Evolutionary conservation across 1,140 invertebrate species (phyloP), one percentile per base, ranked within the genome.

Genomic region (Psix sp.): DNA sequence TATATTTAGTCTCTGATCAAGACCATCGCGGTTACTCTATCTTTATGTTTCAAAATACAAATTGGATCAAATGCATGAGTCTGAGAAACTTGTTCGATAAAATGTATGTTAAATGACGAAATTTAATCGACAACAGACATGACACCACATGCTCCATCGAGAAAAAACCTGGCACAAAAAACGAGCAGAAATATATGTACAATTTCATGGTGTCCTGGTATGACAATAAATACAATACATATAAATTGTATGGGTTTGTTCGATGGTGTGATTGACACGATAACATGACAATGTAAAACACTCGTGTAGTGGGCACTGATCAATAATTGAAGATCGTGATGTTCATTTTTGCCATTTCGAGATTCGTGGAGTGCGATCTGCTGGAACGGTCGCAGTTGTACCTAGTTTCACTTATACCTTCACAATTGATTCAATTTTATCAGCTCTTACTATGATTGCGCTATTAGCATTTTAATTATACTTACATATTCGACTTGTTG

Each of bases 321-420:
- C 45, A 51, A 45, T 10, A 20, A n/a, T 9, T 31, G 13, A 33
- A 29, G 20, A 40, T 46, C 14, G 29, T 31, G 35, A 49, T 60
- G 51, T 42, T 62, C 33, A 57, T 36, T 56, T 65, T 48, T 33
- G 13, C 36, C 38, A 4, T 63, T 67, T 31, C 43, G 29, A 54
- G 66, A 68, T 67, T 74, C 56, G 42, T 67, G 31, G 60, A 76
- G 67, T 83, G 78, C 80, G 84, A 86, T 84, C 85, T 85, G 84
- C 84, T 87, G 84, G 84, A 85, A 87, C 83, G 66, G 66, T 66
- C 66, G 31, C 56, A 38, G 26, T 17, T 48, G 54, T 73, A 60
- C 60, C 56, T 43, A 35, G 7, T n/a, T n/a, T n/a, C 38, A 59
- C 56, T 52, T 39, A 57, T 57, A 31, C 29, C 21, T 26, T 18